These are phyloP conservation scores for Thermophis baileyi DNA, from an alignment of 2,113 vertebrate genomes.

Conservation along the genomic window DNA sequence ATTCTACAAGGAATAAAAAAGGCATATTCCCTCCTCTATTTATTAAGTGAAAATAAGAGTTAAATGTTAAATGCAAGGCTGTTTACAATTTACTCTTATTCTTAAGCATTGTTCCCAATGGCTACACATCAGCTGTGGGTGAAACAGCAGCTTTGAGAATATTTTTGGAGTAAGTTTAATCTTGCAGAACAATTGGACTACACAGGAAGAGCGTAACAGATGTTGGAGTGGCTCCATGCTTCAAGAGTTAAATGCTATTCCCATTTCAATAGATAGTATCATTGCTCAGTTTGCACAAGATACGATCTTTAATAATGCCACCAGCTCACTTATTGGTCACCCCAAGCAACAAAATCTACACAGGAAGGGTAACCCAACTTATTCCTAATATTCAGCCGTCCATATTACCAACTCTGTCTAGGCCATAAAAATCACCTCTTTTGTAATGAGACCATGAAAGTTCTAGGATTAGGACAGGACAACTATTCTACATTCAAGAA, in stretches of 20 bases:
- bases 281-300: background rate
- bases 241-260: background rate
- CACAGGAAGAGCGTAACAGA: background rate
- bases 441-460: background rate
- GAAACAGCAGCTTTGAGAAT: too few species aligned
- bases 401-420: background rate
- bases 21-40: background rate
- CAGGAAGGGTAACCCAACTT: background rate
- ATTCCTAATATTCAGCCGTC: background rate
- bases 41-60: background rate
- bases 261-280: background rate
- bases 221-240: background rate
- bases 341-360: background rate
- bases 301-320: background rate
- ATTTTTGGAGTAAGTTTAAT: background rate
- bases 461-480: background rate
- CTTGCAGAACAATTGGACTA: background rate
- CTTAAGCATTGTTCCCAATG: background rate
- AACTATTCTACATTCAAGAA: background rate
- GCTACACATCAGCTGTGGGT: background rate
- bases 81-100: background rate
- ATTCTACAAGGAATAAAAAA: background rate
- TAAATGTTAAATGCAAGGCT: too few species aligned
- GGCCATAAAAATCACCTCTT: background rate
- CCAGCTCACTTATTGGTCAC: background rate